Conservation (phyloP, 2,888 invertebrate species). For the Dusona sp. region DNA sequence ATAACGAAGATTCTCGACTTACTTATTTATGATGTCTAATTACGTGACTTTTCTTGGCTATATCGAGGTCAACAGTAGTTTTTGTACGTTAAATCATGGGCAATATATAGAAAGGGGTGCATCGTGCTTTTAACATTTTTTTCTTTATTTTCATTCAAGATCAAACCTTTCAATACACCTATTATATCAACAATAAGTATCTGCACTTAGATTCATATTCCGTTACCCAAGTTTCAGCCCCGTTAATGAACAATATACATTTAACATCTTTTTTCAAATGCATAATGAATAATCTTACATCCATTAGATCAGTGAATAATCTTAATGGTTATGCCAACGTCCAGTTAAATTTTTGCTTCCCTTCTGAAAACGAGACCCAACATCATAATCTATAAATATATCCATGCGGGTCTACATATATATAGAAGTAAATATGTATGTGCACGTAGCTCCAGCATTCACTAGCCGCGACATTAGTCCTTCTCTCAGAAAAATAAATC, state of each 20-base stretch:
- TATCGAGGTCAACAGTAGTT: too few relatives aligned
- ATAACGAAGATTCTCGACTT: slow-evolving; percentile 70
- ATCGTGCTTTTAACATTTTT: slow-evolving; percentile 8
- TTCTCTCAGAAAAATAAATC: slow-evolving; percentile 80
- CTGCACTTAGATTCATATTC: not conserved
- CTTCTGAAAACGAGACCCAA: not conserved
- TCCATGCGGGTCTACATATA: not conserved
- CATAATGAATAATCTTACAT: too few relatives aligned
- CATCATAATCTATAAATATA: not conserved
- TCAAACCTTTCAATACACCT: not conserved
- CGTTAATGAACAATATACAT: too few relatives aligned
- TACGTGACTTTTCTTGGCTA: slow-evolving; percentile 66
- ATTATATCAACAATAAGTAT: not conserved
- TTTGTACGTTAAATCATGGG: not conserved
- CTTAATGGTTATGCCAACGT: too few relatives aligned
- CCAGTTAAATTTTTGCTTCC: not conserved
- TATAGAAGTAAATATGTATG: not conserved
- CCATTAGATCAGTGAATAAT: too few relatives aligned
- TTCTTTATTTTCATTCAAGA: not conserved
- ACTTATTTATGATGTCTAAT: slow-evolving; percentile 79
- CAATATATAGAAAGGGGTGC: not conserved
- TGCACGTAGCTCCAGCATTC: slow-evolving; percentile 1
- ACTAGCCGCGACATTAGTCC: slow-evolving; percentile 74
- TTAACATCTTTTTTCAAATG: too few relatives aligned
- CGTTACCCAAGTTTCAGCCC: too few relatives aligned